Evolutionary conservation across 1,140 invertebrate species (phyloP).

Genomic region (Orussus abietinus): DNA sequence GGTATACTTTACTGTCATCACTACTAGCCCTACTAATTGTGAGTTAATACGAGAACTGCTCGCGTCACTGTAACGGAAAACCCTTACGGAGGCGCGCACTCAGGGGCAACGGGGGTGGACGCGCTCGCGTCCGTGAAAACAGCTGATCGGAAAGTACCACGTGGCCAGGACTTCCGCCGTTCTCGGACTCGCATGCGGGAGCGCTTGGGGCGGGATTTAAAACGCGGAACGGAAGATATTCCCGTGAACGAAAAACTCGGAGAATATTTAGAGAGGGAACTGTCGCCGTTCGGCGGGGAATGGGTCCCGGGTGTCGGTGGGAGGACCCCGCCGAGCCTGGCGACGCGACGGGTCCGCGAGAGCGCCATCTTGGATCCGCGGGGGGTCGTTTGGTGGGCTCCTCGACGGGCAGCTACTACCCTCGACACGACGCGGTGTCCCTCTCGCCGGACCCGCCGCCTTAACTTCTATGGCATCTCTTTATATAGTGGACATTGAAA

Average conservation of each 20-base stretch:
- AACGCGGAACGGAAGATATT: slow-evolving; percentile 43
- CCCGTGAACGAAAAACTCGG: slow-evolving; percentile 38
- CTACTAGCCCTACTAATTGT: slow-evolving; percentile 51
- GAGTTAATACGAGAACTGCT: slow-evolving; percentile 51
- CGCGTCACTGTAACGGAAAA: slow-evolving; percentile 53
- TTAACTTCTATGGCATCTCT: slow-evolving; percentile 50
- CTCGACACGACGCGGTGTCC: slow-evolving; percentile 19
- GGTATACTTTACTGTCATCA: slow-evolving; percentile 51
- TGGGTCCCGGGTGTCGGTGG: slow-evolving; percentile 7
- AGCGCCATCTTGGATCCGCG: too few relatives aligned
- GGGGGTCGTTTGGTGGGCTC: not conserved
- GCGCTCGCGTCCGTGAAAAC: too few relatives aligned
- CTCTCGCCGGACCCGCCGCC: slow-evolving; percentile 31
- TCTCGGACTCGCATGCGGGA: slow-evolving; percentile 47
- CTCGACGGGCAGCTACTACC: too few relatives aligned
- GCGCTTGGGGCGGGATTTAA: slow-evolving; percentile 16
- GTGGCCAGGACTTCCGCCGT: too few relatives aligned
- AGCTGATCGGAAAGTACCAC: too few relatives aligned
- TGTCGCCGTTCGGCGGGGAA: slow-evolving; percentile 32
- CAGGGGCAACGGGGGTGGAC: too few relatives aligned
- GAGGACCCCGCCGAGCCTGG: slow-evolving; percentile 16
- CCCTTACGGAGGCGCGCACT: slow-evolving; percentile 53
- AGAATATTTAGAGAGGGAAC: slow-evolving; percentile 51
- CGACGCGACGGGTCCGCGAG: slow-evolving; percentile 33
- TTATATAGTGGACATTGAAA: slow-evolving; percentile 56